These are phyloP conservation scores for Eleginops maclovinus DNA, from an alignment of 2,113 vertebrate genomes.

Conservation along the genomic window DNA sequence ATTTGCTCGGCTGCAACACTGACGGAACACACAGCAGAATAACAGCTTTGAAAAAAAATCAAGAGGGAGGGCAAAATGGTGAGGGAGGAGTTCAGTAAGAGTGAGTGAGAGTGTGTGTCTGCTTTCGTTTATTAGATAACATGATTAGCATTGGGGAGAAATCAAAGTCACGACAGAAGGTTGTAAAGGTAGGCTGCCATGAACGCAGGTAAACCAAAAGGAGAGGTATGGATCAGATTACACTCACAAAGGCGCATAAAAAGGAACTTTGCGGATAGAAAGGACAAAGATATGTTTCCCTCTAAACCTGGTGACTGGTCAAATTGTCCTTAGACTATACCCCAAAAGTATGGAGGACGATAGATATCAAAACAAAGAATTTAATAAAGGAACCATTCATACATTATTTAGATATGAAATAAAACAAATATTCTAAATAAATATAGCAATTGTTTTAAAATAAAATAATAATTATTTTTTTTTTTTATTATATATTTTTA, in stretches of 20 bases:
- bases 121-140: constrained; percentile 27
- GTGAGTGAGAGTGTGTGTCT: not conserved
- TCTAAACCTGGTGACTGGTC: not conserved
- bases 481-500: no score
- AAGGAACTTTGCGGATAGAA: not conserved
- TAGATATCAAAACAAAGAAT: no score
- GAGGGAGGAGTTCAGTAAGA: constrained; percentile 69
- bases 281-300: not conserved
- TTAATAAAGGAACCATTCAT: no score
- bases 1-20: constrained; percentile 38
- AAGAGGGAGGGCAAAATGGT: constrained; percentile 58
- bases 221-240: not conserved
- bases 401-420: no score
- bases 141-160: constrained; percentile 5
- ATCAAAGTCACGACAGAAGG: constrained; percentile 53
- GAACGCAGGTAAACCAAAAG: not conserved
- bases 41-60: constrained; percentile 45
- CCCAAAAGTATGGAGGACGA: not conserved
- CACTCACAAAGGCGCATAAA: not conserved
- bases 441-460: no score
- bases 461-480: no score
- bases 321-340: not conserved
- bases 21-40: constrained; percentile 32
- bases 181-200: constrained; percentile 1
- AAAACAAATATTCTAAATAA: no score